Evolutionary conservation across 2,113 vertebrate species (phyloP).

Genomic region (Greenwoodochromis staneri): DNA sequence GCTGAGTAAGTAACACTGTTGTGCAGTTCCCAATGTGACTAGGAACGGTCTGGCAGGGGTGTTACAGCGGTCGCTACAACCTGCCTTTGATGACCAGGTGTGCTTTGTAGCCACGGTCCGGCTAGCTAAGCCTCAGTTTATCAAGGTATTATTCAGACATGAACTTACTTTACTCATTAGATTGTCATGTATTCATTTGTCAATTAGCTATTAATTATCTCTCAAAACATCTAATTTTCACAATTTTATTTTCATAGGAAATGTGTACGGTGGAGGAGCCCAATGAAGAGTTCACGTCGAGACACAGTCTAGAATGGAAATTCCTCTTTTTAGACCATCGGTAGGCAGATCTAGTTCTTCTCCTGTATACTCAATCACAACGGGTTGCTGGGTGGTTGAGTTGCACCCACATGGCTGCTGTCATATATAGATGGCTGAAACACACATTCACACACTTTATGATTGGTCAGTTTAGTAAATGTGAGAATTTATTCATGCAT

Average conservation of each 20-base stretch:
- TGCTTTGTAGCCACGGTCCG: constrained; percentile 97
- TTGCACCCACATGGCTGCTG: background rate
- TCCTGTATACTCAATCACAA: background rate
- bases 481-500: background rate
- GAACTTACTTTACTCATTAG: background rate
- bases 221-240: background rate
- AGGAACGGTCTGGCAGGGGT: constrained; percentile 94
- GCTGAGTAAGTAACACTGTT: background rate
- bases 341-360: constrained; percentile 46
- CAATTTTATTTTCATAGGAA: constrained; percentile 73
- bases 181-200: background rate
- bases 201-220: background rate
- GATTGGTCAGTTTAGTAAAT: background rate
- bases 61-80: constrained; percentile 84
- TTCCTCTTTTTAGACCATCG: constrained; percentile 98
- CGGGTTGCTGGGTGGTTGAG: background rate
- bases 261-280: constrained; percentile 98
- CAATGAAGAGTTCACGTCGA: constrained; percentile 97
- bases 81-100: constrained; percentile 88
- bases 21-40: constrained; percentile 81
- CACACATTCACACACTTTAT: background rate
- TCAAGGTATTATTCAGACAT: constrained; percentile 78
- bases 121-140: constrained; percentile 96
- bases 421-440: background rate
- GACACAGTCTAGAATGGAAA: constrained; percentile 99